These are phyloP conservation scores for Periplaneta americana DNA, from an alignment of 1,140 invertebrate genomes.

Conservation along the genomic window DNA sequence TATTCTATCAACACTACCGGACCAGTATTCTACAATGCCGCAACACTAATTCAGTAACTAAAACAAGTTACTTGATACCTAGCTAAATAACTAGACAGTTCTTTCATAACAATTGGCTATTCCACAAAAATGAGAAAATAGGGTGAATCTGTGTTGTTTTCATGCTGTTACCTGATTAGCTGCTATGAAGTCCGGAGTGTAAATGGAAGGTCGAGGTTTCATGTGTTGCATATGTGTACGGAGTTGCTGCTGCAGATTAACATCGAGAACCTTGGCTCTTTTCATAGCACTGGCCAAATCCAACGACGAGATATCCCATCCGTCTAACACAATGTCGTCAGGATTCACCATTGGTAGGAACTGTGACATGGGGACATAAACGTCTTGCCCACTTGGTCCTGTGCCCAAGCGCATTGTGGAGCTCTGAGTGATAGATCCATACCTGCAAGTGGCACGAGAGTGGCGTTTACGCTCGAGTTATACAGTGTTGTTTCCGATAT, in stretches of 20 bases:
- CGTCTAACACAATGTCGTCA: conserved; percentile 83
- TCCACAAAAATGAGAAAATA: too few relatives aligned
- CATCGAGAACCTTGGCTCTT: conserved; percentile 70
- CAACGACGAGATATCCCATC: conserved; percentile 89
- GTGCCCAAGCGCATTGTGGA: conserved; percentile 79
- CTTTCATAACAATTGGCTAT: too few relatives aligned
- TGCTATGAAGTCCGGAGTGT: conserved; percentile 91
- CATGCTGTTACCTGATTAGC: conserved; percentile 90
- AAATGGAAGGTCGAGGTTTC: conserved; percentile 80
- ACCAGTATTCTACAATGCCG: too few relatives aligned
- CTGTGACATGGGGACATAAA: conserved; percentile 75
- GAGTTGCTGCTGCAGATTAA: conserved; percentile 66
- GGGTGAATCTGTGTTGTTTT: too few relatives aligned
- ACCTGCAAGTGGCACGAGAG: conserved; percentile 47
- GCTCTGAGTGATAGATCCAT: conserved; percentile 84
- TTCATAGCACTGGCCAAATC: conserved; percentile 84
- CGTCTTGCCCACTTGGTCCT: conserved; percentile 58
- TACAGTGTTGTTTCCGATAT: too few relatives aligned
- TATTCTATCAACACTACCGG: too few relatives aligned
- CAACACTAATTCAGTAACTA: too few relatives aligned
- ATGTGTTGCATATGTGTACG: conserved; percentile 64
- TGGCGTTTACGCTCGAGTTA: too few relatives aligned
- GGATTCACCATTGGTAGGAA: conserved; percentile 88
- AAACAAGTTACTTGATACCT: too few relatives aligned
- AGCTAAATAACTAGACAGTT: too few relatives aligned